These are phyloP conservation scores for Botia kubotai DNA, from an alignment of 2,797 vertebrate species.

Conservation along the genomic window DNA sequence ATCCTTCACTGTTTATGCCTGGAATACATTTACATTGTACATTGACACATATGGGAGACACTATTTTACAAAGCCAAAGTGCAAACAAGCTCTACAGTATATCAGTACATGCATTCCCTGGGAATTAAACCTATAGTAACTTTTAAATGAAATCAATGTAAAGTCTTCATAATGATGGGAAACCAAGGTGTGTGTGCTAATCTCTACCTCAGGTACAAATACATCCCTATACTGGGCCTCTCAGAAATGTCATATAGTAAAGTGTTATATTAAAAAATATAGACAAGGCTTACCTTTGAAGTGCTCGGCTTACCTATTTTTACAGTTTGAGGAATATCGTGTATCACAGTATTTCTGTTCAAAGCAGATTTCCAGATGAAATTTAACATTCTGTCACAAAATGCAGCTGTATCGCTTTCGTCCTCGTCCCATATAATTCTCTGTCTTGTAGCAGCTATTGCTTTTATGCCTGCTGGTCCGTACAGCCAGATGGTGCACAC, in stretches of 20 bases:
- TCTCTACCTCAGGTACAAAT: background rate
- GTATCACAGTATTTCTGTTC: background rate
- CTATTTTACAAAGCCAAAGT: background rate
- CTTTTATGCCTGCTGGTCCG: constrained; percentile 14
- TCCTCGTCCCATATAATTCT: background rate
- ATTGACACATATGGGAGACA: background rate
- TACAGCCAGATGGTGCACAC: constrained; percentile 15
- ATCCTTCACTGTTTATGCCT: constrained; percentile 1
- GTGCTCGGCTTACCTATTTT: background rate
- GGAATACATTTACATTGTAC: constrained; percentile 2
- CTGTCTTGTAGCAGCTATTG: background rate
- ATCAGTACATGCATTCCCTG: background rate
- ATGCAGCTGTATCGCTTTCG: constrained; percentile 15
- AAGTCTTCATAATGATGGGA: background rate
- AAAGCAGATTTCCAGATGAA: background rate
- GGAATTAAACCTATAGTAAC: background rate
- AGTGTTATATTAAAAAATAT: too few relatives aligned
- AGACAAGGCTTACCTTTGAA: background rate
- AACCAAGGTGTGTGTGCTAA: background rate
- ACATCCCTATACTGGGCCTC: background rate
- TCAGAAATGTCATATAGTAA: background rate
- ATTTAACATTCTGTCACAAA: background rate
- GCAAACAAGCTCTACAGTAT: background rate
- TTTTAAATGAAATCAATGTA: background rate
- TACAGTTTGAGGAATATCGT: background rate